Evolutionary conservation across 2,888 invertebrate genomes (phyloP).

Genomic region (Pyrrhosoma nymphula): DNA sequence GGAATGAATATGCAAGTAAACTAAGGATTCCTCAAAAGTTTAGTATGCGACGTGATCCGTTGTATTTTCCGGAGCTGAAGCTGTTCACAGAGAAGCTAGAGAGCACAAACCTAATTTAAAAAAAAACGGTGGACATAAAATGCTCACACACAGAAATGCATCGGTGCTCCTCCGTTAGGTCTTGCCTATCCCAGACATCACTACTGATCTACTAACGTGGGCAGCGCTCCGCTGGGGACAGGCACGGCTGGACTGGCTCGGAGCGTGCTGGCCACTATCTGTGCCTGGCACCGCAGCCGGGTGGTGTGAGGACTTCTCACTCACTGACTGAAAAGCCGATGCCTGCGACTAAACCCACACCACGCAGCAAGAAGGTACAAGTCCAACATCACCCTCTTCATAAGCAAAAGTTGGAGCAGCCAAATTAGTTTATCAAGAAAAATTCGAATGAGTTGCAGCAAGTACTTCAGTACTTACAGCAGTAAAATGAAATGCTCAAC

Average conservation of each 20-base stretch:
- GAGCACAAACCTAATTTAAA: background rate
- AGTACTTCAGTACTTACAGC: too few relatives aligned
- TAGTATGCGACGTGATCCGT: background rate
- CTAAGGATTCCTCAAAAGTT: too few relatives aligned
- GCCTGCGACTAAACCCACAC: background rate
- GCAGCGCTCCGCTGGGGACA: background rate
- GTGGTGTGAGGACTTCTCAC: background rate
- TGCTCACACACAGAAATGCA: too few relatives aligned
- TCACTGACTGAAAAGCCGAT: background rate
- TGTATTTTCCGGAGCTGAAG: background rate
- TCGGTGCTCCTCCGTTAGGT: background rate
- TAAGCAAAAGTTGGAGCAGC: too few relatives aligned
- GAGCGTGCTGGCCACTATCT: background rate
- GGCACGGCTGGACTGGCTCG: background rate
- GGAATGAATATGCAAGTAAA: too few relatives aligned
- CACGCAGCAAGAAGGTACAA: background rate
- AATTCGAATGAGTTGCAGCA: too few relatives aligned
- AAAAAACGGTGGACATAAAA: too few relatives aligned
- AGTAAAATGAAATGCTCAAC: too few relatives aligned
- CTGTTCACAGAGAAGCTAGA: background rate
- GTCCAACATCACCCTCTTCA: too few relatives aligned
- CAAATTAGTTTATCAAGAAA: too few relatives aligned
- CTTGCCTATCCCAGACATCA: background rate
- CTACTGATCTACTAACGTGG: background rate
- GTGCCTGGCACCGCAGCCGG: background rate